These are phyloP conservation scores for Pygoscelis adeliae DNA, from an alignment of 2,113 vertebrate species.

Conservation along the genomic window DNA sequence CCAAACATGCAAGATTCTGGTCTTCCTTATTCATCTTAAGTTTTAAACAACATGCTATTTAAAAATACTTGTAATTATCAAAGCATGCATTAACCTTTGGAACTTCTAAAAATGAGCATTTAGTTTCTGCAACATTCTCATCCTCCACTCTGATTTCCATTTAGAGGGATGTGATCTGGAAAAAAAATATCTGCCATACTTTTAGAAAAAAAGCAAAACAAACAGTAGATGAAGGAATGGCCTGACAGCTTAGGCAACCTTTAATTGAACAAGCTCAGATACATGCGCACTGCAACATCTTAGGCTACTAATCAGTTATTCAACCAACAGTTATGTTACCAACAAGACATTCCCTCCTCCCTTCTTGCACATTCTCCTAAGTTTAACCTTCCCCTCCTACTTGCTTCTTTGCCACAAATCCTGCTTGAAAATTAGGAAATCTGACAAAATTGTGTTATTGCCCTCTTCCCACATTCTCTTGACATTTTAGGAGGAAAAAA, in stretches of 20 bases:
- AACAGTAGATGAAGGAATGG: not conserved
- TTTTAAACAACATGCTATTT: not conserved
- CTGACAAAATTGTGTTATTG: not conserved
- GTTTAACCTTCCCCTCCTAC: not conserved
- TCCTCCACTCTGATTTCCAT: not conserved
- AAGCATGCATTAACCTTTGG: not conserved
- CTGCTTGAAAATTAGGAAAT: not conserved
- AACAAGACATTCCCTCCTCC: not conserved
- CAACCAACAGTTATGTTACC: not conserved
- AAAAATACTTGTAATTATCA: not conserved
- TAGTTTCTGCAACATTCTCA: not conserved
- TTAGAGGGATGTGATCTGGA: not conserved
- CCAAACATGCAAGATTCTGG: not conserved
- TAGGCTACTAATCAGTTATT: not conserved
- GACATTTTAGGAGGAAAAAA: not conserved
- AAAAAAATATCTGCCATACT: not conserved
- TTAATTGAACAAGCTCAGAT: not conserved
- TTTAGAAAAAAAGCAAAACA: not conserved
- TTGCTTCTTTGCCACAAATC: not conserved
- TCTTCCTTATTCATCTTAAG: not conserved
- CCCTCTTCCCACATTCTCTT: not conserved
- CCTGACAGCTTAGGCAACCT: not conserved
- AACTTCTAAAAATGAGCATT: not conserved
- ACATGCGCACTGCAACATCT: not conserved
- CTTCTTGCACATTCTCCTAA: not conserved